Conservation (phyloP, 2,888 invertebrate genomes). For the Pemphredon lugubris region DNA sequence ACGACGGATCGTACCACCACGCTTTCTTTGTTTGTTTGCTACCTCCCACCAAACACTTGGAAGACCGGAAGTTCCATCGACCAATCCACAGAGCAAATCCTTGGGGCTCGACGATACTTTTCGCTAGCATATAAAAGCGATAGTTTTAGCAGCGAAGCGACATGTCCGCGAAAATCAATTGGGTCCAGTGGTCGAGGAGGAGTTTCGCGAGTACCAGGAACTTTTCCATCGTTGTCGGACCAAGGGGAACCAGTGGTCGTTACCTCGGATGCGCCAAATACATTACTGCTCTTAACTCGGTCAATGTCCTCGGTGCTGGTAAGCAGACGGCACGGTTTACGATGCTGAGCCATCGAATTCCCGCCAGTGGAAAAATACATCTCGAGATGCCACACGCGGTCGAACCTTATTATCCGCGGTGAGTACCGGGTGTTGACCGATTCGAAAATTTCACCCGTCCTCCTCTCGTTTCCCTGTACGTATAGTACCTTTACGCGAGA, state of each 20-base stretch:
- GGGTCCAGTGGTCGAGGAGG: constrained; percentile 47
- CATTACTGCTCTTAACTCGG: constrained; percentile 3
- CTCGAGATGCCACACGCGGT: constrained; percentile 74
- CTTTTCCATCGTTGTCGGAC: constrained; percentile 8
- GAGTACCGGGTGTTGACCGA: constrained; percentile 56
- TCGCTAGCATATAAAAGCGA: constrained; percentile 54
- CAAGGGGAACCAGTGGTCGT: not conserved
- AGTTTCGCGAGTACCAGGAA: constrained; percentile 7
- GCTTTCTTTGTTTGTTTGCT: too few species aligned
- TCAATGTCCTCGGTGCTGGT: constrained; percentile 1
- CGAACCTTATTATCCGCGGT: constrained; percentile 72
- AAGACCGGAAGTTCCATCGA: constrained; percentile 46
- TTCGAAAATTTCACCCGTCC: too few species aligned
- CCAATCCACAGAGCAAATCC: constrained; percentile 40
- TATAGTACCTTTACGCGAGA: too few species aligned
- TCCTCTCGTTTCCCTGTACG: too few species aligned
- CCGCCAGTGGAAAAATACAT: constrained; percentile 9
- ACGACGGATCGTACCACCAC: constrained; percentile 16
- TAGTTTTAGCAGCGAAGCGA: constrained; percentile 1
- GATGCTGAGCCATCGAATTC: constrained; percentile 17
- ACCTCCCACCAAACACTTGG: too few species aligned
- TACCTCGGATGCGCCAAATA: constrained; percentile 18
- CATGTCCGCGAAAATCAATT: constrained; percentile 48
- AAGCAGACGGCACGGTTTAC: constrained; percentile 27
- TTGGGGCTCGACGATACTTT: constrained; percentile 27